Evolutionary conservation across 2,113 vertebrate genomes (phyloP).

Genomic region (Raphicerus campestris): DNA sequence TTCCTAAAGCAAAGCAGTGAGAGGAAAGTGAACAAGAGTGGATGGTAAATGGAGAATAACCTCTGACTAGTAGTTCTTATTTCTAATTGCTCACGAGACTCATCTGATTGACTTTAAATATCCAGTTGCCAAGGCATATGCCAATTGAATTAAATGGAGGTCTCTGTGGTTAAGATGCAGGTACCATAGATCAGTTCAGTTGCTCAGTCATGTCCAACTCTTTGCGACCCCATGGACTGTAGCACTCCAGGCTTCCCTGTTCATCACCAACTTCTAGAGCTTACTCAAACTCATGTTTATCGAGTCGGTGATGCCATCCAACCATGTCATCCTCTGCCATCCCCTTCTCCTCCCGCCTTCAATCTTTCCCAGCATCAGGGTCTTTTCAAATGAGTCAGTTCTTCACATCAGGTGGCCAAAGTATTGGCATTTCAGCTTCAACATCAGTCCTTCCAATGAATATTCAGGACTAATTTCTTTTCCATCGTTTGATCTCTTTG

Average conservation of each 20-base stretch:
- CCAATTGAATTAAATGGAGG: background rate
- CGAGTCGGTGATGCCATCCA: fast-evolving
- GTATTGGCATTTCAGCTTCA: background rate
- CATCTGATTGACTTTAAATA: background rate
- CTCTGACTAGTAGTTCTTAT: background rate
- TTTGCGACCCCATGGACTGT: background rate
- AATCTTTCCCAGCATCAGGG: background rate
- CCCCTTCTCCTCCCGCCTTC: background rate
- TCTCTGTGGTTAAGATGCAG: background rate
- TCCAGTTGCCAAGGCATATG: background rate
- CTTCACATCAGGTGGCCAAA: background rate
- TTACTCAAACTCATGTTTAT: background rate
- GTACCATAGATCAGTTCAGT: fast-evolving
- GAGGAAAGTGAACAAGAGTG: background rate
- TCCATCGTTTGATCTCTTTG: background rate
- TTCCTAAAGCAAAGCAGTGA: background rate
- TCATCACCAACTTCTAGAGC: background rate
- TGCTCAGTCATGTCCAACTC: fast-evolving
- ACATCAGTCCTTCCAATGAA: background rate
- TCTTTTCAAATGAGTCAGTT: background rate
- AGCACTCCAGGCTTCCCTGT: background rate
- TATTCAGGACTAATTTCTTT: background rate
- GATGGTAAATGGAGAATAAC: background rate
- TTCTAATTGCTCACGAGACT: background rate
- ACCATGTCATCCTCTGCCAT: background rate